Conservation (phyloP, 2,888 invertebrate species). For the Desoria tigrina region DNA sequence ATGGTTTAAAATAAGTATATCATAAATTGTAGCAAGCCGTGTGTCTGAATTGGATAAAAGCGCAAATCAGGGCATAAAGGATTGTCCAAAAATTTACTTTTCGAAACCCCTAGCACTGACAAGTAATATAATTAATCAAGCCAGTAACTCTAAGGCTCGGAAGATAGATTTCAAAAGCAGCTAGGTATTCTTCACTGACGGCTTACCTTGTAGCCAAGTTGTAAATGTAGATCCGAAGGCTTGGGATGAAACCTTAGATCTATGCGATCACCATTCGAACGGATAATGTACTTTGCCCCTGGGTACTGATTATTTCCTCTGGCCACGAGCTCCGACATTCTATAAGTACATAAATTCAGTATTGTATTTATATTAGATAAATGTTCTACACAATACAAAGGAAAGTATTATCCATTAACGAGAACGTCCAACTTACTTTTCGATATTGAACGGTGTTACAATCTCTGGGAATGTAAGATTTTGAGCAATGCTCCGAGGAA, state of each 20-base stretch:
- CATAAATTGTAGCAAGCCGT: too few species aligned
- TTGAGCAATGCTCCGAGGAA: conserved; percentile 96
- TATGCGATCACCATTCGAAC: conserved; percentile 98
- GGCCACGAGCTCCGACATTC: conserved; percentile 87
- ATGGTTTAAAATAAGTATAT: too few species aligned
- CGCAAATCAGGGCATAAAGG: too few species aligned
- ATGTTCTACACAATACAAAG: not conserved
- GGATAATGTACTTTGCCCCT: conserved; percentile 97
- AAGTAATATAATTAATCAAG: too few species aligned
- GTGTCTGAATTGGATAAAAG: too few species aligned
- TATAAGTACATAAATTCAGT: conserved; percentile 53
- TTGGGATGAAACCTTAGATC: conserved; percentile 98
- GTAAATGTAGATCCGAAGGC: conserved; percentile 91
- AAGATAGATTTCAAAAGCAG: too few species aligned
- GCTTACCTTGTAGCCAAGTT: conserved; percentile 80
- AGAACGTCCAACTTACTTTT: conserved; percentile 65
- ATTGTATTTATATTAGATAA: conserved; percentile 15
- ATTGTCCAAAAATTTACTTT: too few species aligned
- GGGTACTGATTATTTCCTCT: conserved; percentile 98
- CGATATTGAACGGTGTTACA: conserved; percentile 98
- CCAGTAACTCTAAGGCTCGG: too few species aligned
- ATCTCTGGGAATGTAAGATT: conserved; percentile 99
- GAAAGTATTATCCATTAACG: not conserved
- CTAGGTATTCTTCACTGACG: too few species aligned
- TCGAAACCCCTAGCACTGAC: too few species aligned